Conservation (phyloP, 1,140 invertebrate species). For the Temnothorax longispinosus region DNA sequence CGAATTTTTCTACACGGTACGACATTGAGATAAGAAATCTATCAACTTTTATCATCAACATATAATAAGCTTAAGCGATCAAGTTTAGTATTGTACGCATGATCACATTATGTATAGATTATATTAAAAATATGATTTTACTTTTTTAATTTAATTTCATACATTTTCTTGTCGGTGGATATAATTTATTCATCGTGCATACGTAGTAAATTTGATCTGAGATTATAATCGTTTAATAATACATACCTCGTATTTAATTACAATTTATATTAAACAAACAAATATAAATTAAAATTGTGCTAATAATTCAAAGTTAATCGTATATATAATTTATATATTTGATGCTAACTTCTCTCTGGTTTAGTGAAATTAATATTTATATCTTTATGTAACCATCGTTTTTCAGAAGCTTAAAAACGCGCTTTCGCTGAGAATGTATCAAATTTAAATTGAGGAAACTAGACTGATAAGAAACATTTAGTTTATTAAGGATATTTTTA, state of each 20-base stretch:
- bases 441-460: background rate
- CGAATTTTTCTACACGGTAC: background rate
- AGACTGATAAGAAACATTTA: too few relatives aligned
- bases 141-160: background rate
- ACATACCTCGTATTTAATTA: background rate
- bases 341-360: background rate
- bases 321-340: background rate
- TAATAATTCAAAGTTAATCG: background rate
- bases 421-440: background rate
- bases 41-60: too few relatives aligned
- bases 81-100: background rate
- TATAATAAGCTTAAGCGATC: background rate
- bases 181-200: background rate
- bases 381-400: background rate
- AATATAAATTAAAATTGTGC: background rate
- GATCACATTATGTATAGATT: background rate
- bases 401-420: background rate
- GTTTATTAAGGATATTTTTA: background rate
- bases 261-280: background rate
- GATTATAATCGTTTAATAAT: background rate
- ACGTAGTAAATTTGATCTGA: background rate
- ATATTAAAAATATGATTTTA: background rate
- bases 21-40: constrained; percentile 12
- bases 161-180: background rate
- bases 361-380: background rate